Conservation (phyloP, 2,888 invertebrate species). For the Trissolcus japonicus region DNA sequence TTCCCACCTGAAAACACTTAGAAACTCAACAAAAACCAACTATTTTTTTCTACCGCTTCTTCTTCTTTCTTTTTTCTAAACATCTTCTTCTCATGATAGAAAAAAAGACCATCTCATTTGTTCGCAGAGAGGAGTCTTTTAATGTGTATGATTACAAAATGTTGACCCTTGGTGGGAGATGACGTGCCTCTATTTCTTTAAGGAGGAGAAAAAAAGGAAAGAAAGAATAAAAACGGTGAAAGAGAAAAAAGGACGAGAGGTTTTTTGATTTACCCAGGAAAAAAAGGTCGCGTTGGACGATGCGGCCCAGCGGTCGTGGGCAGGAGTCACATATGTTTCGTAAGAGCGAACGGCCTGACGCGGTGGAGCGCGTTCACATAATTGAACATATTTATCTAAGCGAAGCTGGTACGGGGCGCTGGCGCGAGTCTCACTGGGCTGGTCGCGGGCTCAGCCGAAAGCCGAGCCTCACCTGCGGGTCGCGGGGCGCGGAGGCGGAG, state of each 20-base stretch:
- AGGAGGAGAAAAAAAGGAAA: too few relatives aligned
- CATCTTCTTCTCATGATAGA: too few relatives aligned
- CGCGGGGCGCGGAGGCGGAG: not conserved
- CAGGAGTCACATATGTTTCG: slow-evolving; percentile 30
- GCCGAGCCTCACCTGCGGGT: not conserved
- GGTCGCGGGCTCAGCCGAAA: slow-evolving; percentile 14
- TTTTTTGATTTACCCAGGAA: not conserved
- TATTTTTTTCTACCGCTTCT: too few relatives aligned
- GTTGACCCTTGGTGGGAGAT: too few relatives aligned
- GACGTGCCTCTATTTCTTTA: too few relatives aligned
- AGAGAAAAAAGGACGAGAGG: not conserved
- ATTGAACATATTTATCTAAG: slow-evolving; percentile 22
- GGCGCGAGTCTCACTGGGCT: slow-evolving; percentile 5
- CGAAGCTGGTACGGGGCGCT: slow-evolving; percentile 13
- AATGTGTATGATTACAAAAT: too few relatives aligned
- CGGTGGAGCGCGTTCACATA: slow-evolving; percentile 24
- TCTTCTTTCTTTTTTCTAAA: too few relatives aligned
- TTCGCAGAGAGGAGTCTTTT: too few relatives aligned
- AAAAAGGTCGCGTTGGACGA: slow-evolving; percentile 6
- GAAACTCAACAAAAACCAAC: too few relatives aligned
- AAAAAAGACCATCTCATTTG: too few relatives aligned
- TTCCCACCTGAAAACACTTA: too few relatives aligned
- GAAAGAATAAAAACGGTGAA: too few relatives aligned
- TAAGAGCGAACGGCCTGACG: slow-evolving; percentile 13
- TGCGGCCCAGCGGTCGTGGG: slow-evolving; percentile 6